These are phyloP conservation scores for Cordilura impudica DNA, from an alignment of 2,888 invertebrate genomes.

Conservation along the genomic window DNA sequence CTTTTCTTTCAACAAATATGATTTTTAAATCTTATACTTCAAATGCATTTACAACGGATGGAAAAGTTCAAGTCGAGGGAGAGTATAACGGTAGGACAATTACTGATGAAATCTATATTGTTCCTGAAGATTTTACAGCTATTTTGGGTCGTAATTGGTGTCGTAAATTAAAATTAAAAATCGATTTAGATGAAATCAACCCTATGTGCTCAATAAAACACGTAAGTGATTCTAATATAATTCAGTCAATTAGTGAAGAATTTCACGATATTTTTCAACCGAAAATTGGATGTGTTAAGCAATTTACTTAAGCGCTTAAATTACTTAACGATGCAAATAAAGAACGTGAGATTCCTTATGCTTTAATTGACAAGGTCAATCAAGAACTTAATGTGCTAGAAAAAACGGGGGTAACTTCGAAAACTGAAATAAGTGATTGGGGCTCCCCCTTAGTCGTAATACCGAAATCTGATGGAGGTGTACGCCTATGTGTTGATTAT, in stretches of 20 bases:
- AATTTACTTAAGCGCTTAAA: slow-evolving; percentile 22
- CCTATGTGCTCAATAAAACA: background rate
- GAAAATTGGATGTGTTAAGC: slow-evolving; percentile 36
- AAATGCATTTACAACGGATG: slow-evolving; percentile 29
- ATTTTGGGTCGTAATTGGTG: slow-evolving; percentile 42
- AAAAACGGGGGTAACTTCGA: slow-evolving; percentile 7
- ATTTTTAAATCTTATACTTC: slow-evolving; percentile 35
- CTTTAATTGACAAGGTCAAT: slow-evolving; percentile 35
- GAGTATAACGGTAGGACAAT: slow-evolving; percentile 18
- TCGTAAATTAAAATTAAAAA: slow-evolving; percentile 13
- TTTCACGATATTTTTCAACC: slow-evolving; percentile 19
- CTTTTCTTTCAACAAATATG: slow-evolving; percentile 1
- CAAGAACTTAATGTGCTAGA: slow-evolving; percentile 31
- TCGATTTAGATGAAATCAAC: slow-evolving; percentile 27
- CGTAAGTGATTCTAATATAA: background rate
- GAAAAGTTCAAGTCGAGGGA: slow-evolving; percentile 38
- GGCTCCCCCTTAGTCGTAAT: no score
- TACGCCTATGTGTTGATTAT: no score
- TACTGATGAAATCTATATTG: slow-evolving; percentile 37
- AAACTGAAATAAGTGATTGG: slow-evolving; percentile 27
- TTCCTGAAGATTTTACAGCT: slow-evolving; percentile 44
- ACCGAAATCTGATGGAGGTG: no score
- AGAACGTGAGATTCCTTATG: slow-evolving; percentile 35
- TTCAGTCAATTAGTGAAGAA: background rate
- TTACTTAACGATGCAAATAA: slow-evolving; percentile 26